Evolutionary conservation across 1,140 invertebrate genomes (phyloP), one percentile per base, ranked within the genome.

Genomic region (Drosophila oshimai): DNA sequence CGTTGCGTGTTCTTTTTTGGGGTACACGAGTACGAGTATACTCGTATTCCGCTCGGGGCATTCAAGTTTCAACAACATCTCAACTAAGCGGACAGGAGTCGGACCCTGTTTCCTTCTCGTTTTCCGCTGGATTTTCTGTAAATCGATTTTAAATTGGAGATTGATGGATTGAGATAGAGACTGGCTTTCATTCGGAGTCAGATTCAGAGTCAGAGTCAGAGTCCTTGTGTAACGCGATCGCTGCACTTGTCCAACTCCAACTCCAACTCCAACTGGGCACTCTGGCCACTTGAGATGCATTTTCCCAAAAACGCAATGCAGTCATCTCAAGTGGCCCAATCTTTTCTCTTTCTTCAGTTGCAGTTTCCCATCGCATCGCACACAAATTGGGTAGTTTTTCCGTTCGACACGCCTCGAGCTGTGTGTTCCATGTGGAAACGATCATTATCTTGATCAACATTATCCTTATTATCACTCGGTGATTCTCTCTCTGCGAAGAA

Each of bases 81-180:
- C 67, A 83, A 75, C 77, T 76, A 50, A 79, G 58, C 12, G 6
- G 33, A 22, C 26, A 64, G 58, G 60, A 65, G 31, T 28, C n/a
- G 22, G 20, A 22, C 7, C 13, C 18, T 9, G 26, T 18, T 50
- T 42, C 46, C 47, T 17, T 42, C 17, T 17, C 29, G 37, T 33
- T 70, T 69, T 45, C 34, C 37, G 44, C 28, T 55, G 29, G 22
- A 20, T 55, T 37, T 26, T 33, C 29, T 62, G 24, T 75, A 83
- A 83, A 81, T 81, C 78, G 78, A 77, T 73, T 77, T 81, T 73
- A 69, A 78, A 83, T 81, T 74, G 68, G 34, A 62, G 68, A 77
- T 83, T 83, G 73, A 81, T 77, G 73, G 78, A 69, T 77, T 54
- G 31, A 73, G 74, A 83, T 64, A 55, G 50, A 15, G 24, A 47